Conservation (phyloP, 2,797 vertebrate genomes). For the Scolopax rusticola region DNA sequence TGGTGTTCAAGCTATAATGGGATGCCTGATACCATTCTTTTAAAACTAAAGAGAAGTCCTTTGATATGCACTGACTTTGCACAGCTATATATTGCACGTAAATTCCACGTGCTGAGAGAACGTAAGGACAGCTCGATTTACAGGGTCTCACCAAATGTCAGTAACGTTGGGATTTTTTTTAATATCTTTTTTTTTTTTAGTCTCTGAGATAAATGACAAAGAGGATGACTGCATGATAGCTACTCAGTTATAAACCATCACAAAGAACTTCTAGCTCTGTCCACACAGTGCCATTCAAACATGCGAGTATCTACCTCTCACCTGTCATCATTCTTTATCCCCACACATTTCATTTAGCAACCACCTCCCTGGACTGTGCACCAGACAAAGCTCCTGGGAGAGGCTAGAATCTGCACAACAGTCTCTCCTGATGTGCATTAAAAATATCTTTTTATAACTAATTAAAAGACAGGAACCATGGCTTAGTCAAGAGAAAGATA, state of each 20-base stretch:
- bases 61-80: background rate
- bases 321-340: background rate
- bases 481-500: background rate
- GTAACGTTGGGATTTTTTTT: background rate
- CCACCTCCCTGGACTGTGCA: background rate
- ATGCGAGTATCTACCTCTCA: background rate
- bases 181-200: no score
- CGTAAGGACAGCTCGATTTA: background rate
- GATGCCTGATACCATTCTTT: background rate
- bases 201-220: background rate
- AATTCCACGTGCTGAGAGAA: background rate
- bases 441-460: background rate
- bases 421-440: background rate
- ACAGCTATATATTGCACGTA: background rate
- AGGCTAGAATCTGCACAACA: background rate
- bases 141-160: background rate
- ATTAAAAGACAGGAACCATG: background rate
- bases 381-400: background rate
- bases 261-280: background rate
- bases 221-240: background rate
- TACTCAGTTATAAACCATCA: background rate
- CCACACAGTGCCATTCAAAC: background rate
- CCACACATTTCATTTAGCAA: background rate
- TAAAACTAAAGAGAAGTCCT: background rate
- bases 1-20: background rate